Base-by-base conservation (phyloP, 2,797 vertebrate species). In the Sphaeramia orbicularis region DNA sequence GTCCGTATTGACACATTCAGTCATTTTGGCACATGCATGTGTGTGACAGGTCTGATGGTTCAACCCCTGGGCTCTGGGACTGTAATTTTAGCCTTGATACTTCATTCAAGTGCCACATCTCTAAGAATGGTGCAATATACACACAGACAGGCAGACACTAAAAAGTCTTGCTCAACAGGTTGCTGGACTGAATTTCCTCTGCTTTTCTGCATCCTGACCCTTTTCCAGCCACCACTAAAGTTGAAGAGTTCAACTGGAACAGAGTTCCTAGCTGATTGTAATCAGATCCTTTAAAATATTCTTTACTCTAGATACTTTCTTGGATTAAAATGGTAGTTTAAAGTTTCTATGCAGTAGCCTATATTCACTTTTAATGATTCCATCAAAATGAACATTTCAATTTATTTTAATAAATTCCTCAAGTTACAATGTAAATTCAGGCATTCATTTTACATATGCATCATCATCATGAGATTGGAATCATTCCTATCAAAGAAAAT, bases 161-260 rank as follows among this genome's bases (percentile, higher is more conserved):
- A 51, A 27, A 84, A 58, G 24, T 66, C 16, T 71, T 6, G 54
- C 63, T 85, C 83, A 86, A 87, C 80, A 85, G 81, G 77, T 86
- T 74, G 61, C 36, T 55, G 36, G 64, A 24, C 12, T 63, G 15
- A 11, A 32, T 21, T 44, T 18, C 2, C 10, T 1, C 44, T 36
- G 8, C 16, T 42, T 53, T 49, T 40, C 24, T 27, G 10, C 16
- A 27, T 7, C n/a, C 32, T 42, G 35, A 30, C 30, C 30, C 27
- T 9, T 51, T 45, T 44, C 19, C 10, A 18, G 18, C 27, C 15
- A 49, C 27, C 32, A 38, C 47, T 9, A n/a, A 7, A 42, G 30
- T 9, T 7, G 14, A 44, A 27, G 30, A 59, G 7, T 47, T 60
- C 62, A 21, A 14, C 19, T 16, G 0, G 9, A 67, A 56, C 11